Evolutionary conservation across 35 echinoderm and acorn worm genomes (phyloP), one percentile per base, ranked within the genome.

Genomic region (Anneissia japonica): DNA sequence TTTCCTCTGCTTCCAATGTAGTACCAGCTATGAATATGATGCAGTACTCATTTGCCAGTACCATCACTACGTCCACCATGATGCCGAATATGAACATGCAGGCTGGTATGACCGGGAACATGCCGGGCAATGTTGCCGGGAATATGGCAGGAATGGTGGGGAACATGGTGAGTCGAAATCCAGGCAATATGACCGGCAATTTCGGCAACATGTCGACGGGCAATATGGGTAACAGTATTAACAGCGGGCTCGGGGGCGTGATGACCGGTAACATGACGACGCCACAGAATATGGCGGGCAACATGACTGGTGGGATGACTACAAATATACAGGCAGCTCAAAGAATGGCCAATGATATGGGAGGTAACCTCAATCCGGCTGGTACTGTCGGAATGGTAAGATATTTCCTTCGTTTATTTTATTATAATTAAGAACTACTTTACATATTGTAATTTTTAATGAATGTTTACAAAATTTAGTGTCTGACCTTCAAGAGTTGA

Each of bases 11-110:
- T 87, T 89, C 82, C 79, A 81, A 45, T 40, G 87, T 78, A 87
- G 88, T 87, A 76, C 76, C 90, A 89, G 88, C 91, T 56, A 32
- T 88, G 72, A 90, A 93, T 76, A 92, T 97, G 90, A 88, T 93
- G 56, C 90, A 76, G 51, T 82, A 84, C 77, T 77, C 81, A 39
- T 56, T 91, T 46, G 78, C 85, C 78, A 79, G 84, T 84, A 81
- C 73, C 84, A 96, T 92, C 83, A 77, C 84, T 77, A 73, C 72
- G 30, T 55, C 87, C 38, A 90, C 82, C 81, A 64, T 88, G 73
- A 86, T 89, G 82, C 30, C 74, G 7, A 93, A 92, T 79, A 85
- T 90, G 72, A 46, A 89, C 72, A 41, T 76, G 74, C 79, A 14
- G 32, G 73, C 36, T 34, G 45, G 33, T 35, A 76, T 84, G 37